These are phyloP conservation scores for Piscicola geometra DNA, from an alignment of 2,888 invertebrate species.

Conservation along the genomic window DNA sequence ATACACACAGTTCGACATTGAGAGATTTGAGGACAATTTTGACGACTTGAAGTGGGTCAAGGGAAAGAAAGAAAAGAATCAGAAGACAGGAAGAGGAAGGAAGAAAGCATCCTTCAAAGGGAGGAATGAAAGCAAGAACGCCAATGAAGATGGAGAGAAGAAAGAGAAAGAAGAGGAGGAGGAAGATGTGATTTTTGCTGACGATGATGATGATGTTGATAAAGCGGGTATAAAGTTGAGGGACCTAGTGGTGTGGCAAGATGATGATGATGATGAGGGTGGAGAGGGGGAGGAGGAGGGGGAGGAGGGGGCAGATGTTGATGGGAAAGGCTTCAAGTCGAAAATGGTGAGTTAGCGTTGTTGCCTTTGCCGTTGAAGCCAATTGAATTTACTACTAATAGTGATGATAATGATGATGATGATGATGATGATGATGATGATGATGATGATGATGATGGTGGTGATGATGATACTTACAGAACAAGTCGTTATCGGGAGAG, in stretches of 20 bases:
- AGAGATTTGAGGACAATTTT: conserved; percentile 53
- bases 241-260: not conserved
- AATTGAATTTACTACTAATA: too few species aligned
- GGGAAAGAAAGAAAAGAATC: conserved; percentile 62
- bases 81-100: too few species aligned
- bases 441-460: too few species aligned
- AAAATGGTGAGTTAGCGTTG: not conserved
- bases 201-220: conserved; percentile 1
- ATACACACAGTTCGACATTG: conserved; percentile 53
- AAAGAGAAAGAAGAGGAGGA: not conserved
- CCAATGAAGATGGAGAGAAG: not conserved
- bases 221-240: conserved; percentile 4
- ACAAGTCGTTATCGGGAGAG: conserved; percentile 32
- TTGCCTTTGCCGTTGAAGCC: too few species aligned
- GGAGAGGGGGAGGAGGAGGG: not conserved
- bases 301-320: not conserved
- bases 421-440: too few species aligned
- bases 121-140: not conserved
- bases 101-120: not conserved
- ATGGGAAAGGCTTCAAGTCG: not conserved
- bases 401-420: too few species aligned
- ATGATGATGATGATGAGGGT: conserved; percentile 12
- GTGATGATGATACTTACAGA: conserved; percentile 24
- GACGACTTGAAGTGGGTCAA: conserved; percentile 80
- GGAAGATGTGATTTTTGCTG: not conserved